Evolutionary conservation across 2,888 invertebrate genomes (phyloP).

Genomic region (Tanypteryx hageni): DNA sequence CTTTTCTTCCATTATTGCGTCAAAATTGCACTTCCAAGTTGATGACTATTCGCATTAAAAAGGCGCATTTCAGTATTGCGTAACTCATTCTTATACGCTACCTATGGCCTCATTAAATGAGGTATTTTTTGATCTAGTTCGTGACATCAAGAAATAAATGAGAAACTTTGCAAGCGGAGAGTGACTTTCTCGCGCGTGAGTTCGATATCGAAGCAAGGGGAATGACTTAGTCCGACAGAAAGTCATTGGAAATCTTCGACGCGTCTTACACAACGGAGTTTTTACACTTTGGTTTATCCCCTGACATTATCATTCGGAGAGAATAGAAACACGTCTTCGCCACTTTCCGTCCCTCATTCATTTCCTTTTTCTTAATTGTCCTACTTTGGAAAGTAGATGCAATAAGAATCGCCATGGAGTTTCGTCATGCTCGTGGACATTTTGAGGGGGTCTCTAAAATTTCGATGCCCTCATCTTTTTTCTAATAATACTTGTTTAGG

Average conservation of each 20-base stretch:
- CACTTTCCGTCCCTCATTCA: background rate
- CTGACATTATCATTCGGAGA: background rate
- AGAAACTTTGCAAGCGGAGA: background rate
- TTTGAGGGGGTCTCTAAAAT: no score
- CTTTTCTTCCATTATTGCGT: no score
- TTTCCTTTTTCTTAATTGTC: no score
- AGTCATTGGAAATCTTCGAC: background rate
- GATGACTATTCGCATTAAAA: background rate
- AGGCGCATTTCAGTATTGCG: background rate
- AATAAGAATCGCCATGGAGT: no score
- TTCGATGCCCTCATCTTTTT: no score
- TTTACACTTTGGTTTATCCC: background rate
- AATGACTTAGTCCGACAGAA: background rate
- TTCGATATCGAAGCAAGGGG: background rate
- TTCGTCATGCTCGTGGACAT: no score
- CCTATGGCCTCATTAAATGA: background rate
- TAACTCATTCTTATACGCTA: background rate
- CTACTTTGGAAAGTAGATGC: no score
- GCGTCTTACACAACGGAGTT: background rate
- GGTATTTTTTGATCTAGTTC: constrained; percentile 29
- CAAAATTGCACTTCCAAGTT: no score
- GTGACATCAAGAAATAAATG: background rate
- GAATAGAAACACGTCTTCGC: background rate
- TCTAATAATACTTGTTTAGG: no score
- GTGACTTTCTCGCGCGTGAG: background rate